Base-by-base conservation (phyloP, 2,888 invertebrate species). In the Drosophila stalkeri region DNA sequence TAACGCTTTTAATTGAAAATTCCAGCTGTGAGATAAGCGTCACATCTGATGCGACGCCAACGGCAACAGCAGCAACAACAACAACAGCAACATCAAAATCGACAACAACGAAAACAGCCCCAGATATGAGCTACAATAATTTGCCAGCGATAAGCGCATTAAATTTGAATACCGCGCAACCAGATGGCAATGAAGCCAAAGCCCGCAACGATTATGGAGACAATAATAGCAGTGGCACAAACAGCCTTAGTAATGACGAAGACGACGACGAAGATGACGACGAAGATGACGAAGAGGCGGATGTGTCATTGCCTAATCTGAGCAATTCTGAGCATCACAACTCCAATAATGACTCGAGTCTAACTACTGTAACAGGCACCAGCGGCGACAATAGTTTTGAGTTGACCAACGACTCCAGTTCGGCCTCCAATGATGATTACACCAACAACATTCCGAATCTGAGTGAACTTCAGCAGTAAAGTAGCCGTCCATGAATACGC, bases 361-460 rank as follows among this genome's bases (percentile, higher is more conserved):
- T 93, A 51, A 93, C 93, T 3, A 93, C 92, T 46, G 92, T 93
- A 9, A 93, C 93, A 3, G 92, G 91, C 31, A 92, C 92, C 11
- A 93, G 92, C 65, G 93, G 92, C 14, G 93, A 92, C 16, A 93
- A 92, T 68, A 92, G 92, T 62, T 92, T 92, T 71, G 92, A 92
- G 33, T 68, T 92, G 18, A 92, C 91, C 64, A 91, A 92, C 69
- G 92, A 92, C 60, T 91, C 90, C 31, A 92, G 81, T 62, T 84
- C 77, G 47, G 64, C 86, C 14, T 88, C 85, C 0, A 89, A 86
- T 65, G 91, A 91, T 43, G 86, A 86, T 18, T 71, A 68, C 23
- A 55, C 68, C 47, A 59, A 69, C 33, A 91, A 90, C 80, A 90
- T 91, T 89, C 91, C 91, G 39, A 88, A 89, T 70, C 67, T 91